These are phyloP conservation scores for Orientallactaga sibirica DNA, from an alignment of 2,797 vertebrate species.

Conservation along the genomic window DNA sequence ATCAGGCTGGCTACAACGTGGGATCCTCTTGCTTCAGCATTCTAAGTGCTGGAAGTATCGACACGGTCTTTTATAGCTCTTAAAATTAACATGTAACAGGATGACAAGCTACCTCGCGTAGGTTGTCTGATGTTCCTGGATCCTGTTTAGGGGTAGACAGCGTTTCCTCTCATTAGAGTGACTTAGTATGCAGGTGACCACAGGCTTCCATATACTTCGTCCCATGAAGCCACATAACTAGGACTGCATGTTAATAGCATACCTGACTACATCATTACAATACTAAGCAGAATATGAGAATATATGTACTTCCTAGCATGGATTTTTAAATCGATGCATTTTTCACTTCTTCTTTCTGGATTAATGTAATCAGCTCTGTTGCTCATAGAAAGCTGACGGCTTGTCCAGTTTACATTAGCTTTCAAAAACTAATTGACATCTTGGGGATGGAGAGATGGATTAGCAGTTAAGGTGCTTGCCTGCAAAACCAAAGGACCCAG, in stretches of 20 bases:
- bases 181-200: neutral
- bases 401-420: neutral
- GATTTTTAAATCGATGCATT: neutral
- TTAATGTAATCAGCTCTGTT: neutral
- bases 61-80: neutral
- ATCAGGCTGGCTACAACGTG: neutral
- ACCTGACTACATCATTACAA: neutral
- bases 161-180: accelerated
- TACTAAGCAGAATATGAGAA: neutral
- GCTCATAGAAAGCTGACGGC: neutral
- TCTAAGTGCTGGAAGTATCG: neutral
- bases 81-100: neutral
- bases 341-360: neutral
- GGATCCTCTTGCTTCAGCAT: too few species aligned
- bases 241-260: neutral
- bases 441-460: too few species aligned
- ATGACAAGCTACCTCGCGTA: neutral
- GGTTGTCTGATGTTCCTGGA: neutral
- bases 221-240: neutral
- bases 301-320: neutral
- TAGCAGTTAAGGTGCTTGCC: too few species aligned
- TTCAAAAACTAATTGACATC: neutral
- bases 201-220: accelerated
- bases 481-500: too few species aligned
- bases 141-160: neutral